A percentile compares a stretch with the other conserved stretches of the same genome.
Evolutionary conservation across 2,797 vertebrate genomes (phyloP).

Genomic region (Microchirus variegatus): DNA sequence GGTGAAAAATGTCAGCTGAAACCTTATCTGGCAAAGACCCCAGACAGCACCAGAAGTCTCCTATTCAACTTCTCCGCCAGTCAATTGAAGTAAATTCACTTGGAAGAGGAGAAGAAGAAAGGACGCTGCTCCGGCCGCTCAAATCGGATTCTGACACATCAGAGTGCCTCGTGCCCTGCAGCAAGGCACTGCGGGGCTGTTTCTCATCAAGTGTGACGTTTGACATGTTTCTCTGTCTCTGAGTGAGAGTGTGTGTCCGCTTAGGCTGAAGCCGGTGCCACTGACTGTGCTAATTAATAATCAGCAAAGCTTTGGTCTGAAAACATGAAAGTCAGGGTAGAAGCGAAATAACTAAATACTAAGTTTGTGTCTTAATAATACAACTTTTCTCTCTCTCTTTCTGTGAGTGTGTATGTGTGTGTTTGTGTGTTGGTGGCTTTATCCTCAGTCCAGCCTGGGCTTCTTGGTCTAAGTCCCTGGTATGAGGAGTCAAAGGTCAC

Average conservation of each 20-base stretch:
- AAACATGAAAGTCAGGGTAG: not conserved
- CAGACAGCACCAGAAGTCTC: constrained; percentile 41
- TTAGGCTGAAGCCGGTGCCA: constrained; percentile 14
- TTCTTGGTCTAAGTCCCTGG: constrained; percentile 70
- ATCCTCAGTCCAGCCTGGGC: constrained; percentile 39
- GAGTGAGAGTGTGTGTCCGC: constrained; percentile 55
- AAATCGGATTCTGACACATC: constrained; percentile 47
- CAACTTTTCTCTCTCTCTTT: no score
- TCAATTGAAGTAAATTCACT: constrained; percentile 42
- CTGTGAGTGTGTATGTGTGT: constrained; percentile 18
- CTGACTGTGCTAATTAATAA: constrained; percentile 50
- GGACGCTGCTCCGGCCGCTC: constrained; percentile 31
- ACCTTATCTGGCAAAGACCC: constrained; percentile 53
- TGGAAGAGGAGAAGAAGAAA: constrained; percentile 46
- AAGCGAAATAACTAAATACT: not conserved
- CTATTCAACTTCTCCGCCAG: constrained; percentile 49
- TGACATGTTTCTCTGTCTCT: constrained; percentile 45
- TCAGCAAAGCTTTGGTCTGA: constrained; percentile 46
- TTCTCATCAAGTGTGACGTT: constrained; percentile 41
- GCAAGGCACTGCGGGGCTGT: constrained; percentile 38
- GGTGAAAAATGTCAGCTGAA: constrained; percentile 39
- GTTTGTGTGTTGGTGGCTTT: constrained; percentile 40
- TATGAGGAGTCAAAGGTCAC: constrained; percentile 79
- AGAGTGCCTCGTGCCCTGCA: constrained; percentile 50
- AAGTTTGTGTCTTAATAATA: not conserved